Conservation (phyloP, 2,888 invertebrate genomes). For the Chymomyza amoena region DNA sequence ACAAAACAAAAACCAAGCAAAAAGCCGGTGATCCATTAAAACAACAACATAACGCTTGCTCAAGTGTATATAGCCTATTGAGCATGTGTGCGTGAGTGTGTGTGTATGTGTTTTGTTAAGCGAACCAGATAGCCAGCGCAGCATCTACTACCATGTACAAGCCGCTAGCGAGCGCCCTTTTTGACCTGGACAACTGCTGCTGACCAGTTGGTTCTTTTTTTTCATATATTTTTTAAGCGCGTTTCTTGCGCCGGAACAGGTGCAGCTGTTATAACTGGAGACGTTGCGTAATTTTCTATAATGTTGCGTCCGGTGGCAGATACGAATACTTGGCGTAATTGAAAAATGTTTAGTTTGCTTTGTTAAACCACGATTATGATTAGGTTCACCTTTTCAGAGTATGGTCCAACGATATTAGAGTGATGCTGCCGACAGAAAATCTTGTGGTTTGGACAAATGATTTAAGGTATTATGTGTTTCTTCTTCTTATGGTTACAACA, state of each 20-base stretch:
- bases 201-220: slow-evolving; percentile 50
- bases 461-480: not conserved
- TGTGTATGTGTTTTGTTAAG: slow-evolving; percentile 7
- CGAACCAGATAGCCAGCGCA: slow-evolving; percentile 48
- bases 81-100: slow-evolving; percentile 20
- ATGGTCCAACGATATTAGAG: too few relatives aligned
- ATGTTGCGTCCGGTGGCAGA: not conserved
- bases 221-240: slow-evolving; percentile 30
- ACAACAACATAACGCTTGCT: slow-evolving; percentile 27
- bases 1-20: slow-evolving; percentile 60
- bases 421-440: too few relatives aligned
- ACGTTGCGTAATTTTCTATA: slow-evolving; percentile 14
- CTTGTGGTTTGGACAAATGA: too few relatives aligned
- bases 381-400: too few relatives aligned
- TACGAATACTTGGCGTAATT: not conserved
- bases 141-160: slow-evolving; percentile 52
- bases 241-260: slow-evolving; percentile 35
- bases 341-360: not conserved
- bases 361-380: too few relatives aligned
- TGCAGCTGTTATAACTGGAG: slow-evolving; percentile 29
- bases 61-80: slow-evolving; percentile 21
- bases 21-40: slow-evolving; percentile 68
- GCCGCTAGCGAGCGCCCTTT: slow-evolving; percentile 56
- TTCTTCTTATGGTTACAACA: not conserved
- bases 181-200: slow-evolving; percentile 21